These are phyloP conservation scores for Cnemophilus loriae DNA, from an alignment of 2,113 vertebrate genomes.

Conservation along the genomic window DNA sequence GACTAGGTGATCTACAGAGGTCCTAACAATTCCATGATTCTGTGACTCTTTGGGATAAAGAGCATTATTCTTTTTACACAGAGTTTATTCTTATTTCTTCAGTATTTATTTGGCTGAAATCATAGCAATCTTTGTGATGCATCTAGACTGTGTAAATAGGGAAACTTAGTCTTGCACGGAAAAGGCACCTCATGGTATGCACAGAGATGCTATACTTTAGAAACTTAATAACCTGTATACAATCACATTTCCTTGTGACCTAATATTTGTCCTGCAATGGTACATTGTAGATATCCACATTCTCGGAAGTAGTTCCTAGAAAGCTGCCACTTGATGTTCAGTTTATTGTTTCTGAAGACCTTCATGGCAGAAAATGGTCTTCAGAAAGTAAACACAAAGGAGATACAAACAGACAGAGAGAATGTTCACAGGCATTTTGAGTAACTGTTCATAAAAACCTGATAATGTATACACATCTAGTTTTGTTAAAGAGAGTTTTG, in stretches of 20 bases:
- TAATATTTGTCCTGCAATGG: neutral
- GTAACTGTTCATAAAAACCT: neutral
- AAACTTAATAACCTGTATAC: neutral
- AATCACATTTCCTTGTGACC: neutral
- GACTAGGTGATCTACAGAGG: neutral
- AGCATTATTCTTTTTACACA: neutral
- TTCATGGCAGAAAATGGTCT: neutral
- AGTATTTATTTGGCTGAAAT: neutral
- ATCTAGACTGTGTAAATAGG: neutral
- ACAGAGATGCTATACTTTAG: neutral
- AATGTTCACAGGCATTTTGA: neutral
- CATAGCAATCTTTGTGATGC: neutral
- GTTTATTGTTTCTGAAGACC: neutral
- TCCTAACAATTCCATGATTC: neutral
- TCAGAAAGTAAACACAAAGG: neutral
- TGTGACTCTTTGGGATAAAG: neutral
- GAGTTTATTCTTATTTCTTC: neutral
- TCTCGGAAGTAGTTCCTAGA: neutral
- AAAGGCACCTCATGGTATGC: neutral
- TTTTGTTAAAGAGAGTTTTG: neutral
- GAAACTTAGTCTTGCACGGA: neutral
- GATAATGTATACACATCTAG: neutral
- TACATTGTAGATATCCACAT: neutral
- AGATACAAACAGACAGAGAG: neutral
- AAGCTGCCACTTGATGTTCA: neutral